These are phyloP conservation scores for Ptiloglossa arizonensis DNA, from an alignment of 1,140 invertebrate species.

Conservation along the genomic window DNA sequence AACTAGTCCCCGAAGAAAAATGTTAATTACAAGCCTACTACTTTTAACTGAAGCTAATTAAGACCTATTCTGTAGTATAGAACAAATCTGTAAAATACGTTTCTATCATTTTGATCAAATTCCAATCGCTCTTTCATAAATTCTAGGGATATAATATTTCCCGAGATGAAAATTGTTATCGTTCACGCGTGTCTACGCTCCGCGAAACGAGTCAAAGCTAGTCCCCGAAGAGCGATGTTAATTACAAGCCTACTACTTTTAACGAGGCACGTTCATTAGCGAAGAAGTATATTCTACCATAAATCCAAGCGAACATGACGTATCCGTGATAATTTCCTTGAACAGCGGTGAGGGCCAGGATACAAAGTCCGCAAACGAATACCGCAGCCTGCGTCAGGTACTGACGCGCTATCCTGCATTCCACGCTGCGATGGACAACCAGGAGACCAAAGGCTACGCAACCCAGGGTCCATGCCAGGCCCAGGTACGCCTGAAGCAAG, in stretches of 20 bases:
- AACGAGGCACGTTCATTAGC: background rate
- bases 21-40: no score
- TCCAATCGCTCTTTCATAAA: no score
- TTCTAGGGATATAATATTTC: no score
- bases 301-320: conserved; percentile 92
- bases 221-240: background rate
- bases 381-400: conserved; percentile 90
- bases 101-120: no score
- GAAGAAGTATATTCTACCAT: conserved; percentile 81
- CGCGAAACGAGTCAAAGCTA: no score
- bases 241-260: background rate
- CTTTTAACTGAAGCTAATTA: no score
- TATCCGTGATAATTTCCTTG: conserved; percentile 90
- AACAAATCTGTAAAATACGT: no score
- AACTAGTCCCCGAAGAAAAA: no score
- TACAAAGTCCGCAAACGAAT: conserved; percentile 90
- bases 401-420: conserved; percentile 92
- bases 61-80: no score
- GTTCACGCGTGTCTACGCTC: no score
- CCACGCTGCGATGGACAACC: conserved; percentile 90
- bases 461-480: conserved; percentile 91
- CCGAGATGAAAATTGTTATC: no score
- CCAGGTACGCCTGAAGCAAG: conserved; percentile 90
- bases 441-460: conserved; percentile 91
- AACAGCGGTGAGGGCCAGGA: conserved; percentile 91